Evolutionary conservation across 2,888 invertebrate species (phyloP).

Genomic region (Azorinus chamasolen): DNA sequence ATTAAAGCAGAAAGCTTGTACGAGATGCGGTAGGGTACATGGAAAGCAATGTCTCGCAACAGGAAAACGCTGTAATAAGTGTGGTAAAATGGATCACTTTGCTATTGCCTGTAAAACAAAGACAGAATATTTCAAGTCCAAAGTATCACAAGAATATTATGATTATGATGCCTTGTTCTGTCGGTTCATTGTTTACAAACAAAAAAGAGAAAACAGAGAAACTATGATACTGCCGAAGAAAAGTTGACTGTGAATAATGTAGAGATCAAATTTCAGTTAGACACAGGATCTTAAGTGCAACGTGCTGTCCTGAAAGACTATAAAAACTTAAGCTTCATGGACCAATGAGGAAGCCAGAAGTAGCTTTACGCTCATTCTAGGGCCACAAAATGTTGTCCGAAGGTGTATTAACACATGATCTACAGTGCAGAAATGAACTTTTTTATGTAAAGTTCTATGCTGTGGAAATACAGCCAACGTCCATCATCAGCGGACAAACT

Average conservation of each 20-base stretch:
- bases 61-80: constrained; percentile 34
- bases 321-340: constrained; percentile 29
- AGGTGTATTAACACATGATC: too few species aligned
- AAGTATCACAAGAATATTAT: constrained; percentile 18
- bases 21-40: constrained; percentile 6
- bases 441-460: constrained; percentile 32
- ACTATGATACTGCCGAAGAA: constrained; percentile 17
- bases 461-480: constrained; percentile 28
- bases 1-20: constrained; percentile 1
- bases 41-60: constrained; percentile 39
- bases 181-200: neutral
- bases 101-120: constrained; percentile 30
- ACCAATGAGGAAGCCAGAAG: constrained; percentile 20
- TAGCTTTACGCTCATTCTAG: constrained; percentile 41
- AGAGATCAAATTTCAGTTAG: constrained; percentile 37
- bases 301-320: constrained; percentile 33
- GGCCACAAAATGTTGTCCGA: constrained; percentile 32
- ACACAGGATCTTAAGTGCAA: constrained; percentile 56
- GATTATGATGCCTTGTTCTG: constrained; percentile 36
- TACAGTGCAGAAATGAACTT: too few species aligned
- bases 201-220: neutral
- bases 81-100: constrained; percentile 36
- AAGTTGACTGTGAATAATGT: constrained; percentile 2
- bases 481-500: constrained; percentile 45
- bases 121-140: constrained; percentile 11